These are phyloP conservation scores for Pharmacophagus antenor DNA, from an alignment of 2,888 invertebrate genomes.

Conservation along the genomic window DNA sequence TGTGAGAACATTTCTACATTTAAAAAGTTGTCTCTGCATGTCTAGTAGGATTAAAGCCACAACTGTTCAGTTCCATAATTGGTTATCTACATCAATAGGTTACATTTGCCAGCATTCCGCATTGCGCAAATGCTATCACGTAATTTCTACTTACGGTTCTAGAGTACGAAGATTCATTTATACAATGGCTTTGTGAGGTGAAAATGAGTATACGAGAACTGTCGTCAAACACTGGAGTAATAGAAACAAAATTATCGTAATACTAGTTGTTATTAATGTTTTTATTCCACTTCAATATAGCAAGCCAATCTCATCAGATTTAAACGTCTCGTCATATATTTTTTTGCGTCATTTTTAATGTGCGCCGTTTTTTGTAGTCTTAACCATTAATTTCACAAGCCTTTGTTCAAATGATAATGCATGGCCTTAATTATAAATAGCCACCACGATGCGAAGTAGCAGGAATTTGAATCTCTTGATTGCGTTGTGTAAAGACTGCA, in stretches of 20 bases:
- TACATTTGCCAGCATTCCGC: neutral
- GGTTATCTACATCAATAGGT: slow-evolving; percentile 2
- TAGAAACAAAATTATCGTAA: neutral
- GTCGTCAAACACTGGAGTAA: neutral
- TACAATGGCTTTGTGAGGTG: no score
- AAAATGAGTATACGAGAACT: neutral
- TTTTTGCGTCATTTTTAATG: no score
- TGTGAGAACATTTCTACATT: neutral
- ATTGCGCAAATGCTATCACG: neutral
- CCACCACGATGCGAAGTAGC: slow-evolving; percentile 17
- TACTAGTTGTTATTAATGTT: neutral
- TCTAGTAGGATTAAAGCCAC: neutral
- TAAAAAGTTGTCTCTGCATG: neutral
- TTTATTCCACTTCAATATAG: neutral
- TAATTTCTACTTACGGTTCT: neutral
- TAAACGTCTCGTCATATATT: neutral
- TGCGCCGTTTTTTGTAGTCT: neutral
- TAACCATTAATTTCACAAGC: slow-evolving; percentile 15
- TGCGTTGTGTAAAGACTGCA: slow-evolving; percentile 14
- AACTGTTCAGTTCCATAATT: slow-evolving; percentile 1
- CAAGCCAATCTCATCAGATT: neutral
- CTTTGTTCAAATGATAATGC: slow-evolving; percentile 11
- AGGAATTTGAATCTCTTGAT: slow-evolving; percentile 18
- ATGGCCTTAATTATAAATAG: slow-evolving; percentile 25
- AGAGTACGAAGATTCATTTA: neutral